Conservation (phyloP, 2,888 invertebrate genomes). For the Rugalucina vietnamica region DNA sequence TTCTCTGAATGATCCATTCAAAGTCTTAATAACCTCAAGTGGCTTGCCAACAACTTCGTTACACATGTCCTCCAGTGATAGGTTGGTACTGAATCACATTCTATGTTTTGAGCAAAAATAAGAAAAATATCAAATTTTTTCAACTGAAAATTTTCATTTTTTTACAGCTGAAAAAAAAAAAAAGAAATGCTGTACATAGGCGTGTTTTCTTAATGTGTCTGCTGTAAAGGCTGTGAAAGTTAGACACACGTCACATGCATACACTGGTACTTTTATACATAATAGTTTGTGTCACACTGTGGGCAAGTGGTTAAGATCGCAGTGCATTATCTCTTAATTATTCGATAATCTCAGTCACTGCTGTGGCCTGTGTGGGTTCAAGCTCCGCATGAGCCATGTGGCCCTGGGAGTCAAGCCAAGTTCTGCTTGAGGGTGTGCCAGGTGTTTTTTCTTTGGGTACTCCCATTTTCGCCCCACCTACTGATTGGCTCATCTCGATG, state of each 20-base stretch:
- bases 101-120: not conserved
- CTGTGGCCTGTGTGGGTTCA: too few species aligned
- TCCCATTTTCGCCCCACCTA: too few species aligned
- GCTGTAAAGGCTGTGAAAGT: too few species aligned
- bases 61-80: not conserved
- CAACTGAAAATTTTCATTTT: not conserved
- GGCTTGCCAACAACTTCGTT: too few species aligned
- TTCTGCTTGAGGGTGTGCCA: too few species aligned
- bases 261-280: not conserved
- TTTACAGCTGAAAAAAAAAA: not conserved
- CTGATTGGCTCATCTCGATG: too few species aligned
- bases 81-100: not conserved
- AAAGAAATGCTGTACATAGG: not conserved
- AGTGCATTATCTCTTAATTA: not conserved
- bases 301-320: not conserved
- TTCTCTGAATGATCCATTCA: not conserved
- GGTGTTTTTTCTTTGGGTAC: too few species aligned
- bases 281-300: not conserved
- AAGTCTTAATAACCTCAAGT: not conserved
- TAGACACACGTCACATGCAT: too few species aligned
- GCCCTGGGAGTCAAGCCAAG: too few species aligned
- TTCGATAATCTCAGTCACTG: not conserved
- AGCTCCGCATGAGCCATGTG: too few species aligned
- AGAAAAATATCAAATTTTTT: not conserved
- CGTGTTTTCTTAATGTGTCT: too few species aligned